Evolutionary conservation across 2,888 invertebrate species (phyloP), one percentile per base, ranked within the genome.

Genomic region (Ryuthela nishihirai): DNA sequence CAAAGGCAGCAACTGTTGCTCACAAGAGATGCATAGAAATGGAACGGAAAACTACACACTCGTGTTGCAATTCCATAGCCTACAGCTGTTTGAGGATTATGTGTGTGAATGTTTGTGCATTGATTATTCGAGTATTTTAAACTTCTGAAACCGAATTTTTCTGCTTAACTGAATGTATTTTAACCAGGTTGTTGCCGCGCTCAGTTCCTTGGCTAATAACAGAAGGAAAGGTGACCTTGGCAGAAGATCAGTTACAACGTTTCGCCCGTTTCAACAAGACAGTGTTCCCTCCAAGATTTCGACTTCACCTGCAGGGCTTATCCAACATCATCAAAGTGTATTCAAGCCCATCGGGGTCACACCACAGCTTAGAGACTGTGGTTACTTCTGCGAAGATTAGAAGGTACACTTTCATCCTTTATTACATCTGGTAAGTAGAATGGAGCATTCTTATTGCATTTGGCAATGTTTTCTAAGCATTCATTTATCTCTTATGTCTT

Each of bases 161-260:
- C n/a, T n/a, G n/a, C n/a, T n/a, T n/a, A n/a, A n/a, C n/a, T 20
- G 5, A 20, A 26, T 15, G 9, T 12, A 5, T 15, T 25, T 40
- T 6, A 20, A n/a, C 2, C 10, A 61, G 61, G 61, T 39, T 61
- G 34, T 49, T 61, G 17, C 61, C 61, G 12, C 42, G 47, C 12
- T 55, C 55, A n/a, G 23, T 61, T 12, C 54, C 54, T 3, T 61
- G 61, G 61, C 36, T 61, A 5, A 4, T 61, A 10, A 40, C 55
- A 1, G 55, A 55, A 40, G 56, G 62, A 3, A 59, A 54, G 21
- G 45, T 52, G 0, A 35, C 24, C 10, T 43, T 44, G 23, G 59
- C 64, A 3, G 62, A 65, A 36, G 56, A 64, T n/a, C 50, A 64
- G n/a, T 29, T 65, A 38, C 40, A 64, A 4, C 54, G 54, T 6